These are phyloP conservation scores for Chascanopsetta lugubris DNA, from an alignment of 2,113 vertebrate species.

Conservation along the genomic window DNA sequence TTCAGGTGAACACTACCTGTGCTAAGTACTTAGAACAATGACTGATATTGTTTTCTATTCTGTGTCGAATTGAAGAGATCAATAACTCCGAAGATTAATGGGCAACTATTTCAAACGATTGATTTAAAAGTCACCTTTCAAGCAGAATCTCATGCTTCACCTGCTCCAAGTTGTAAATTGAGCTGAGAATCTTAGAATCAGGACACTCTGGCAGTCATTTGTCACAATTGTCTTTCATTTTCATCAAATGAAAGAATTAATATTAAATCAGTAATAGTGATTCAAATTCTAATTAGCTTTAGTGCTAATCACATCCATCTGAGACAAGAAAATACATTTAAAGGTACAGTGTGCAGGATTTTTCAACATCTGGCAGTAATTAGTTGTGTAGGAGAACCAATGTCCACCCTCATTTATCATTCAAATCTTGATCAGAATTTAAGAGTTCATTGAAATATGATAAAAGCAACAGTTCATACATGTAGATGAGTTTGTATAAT, in stretches of 20 bases:
- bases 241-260: background rate
- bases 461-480: too few species aligned
- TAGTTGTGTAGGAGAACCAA: too few species aligned
- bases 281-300: background rate
- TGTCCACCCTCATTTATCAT: too few species aligned
- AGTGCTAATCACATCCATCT: background rate
- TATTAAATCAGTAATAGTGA: background rate
- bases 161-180: background rate
- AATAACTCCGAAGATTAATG: background rate
- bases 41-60: background rate
- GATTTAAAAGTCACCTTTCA: background rate
- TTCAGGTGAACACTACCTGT: background rate
- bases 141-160: background rate
- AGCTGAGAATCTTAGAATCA: background rate
- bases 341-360: too few species aligned
- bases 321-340: background rate
- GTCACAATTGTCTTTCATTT: background rate
- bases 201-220: background rate
- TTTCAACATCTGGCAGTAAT: too few species aligned
- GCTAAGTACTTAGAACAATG: too few species aligned
- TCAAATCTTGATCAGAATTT: too few species aligned
- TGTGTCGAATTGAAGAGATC: background rate
- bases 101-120: background rate
- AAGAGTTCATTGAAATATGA: too few species aligned
- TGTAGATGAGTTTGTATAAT: too few species aligned